Percentiles rank a stretch among this genome's conserved stretches.
phyloP scores from a whole-genome alignment of 2,888 invertebrate species.

The Amiota communis region DNA sequence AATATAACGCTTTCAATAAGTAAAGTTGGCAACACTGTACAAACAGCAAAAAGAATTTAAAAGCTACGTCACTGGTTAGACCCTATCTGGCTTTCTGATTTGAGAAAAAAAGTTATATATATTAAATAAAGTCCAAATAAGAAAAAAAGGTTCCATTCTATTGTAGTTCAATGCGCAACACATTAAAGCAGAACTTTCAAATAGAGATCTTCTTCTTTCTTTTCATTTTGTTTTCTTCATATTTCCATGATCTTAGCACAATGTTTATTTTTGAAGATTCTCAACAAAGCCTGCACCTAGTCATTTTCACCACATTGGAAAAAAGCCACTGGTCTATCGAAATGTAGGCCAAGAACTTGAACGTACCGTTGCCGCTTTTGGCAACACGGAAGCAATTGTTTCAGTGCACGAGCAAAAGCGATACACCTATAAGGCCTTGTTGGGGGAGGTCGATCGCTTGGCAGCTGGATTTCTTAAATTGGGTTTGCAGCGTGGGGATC shows the following conservation, averaged over 20 bases:
- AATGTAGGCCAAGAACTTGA: conserved; percentile 78
- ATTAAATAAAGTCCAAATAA: too few relatives aligned
- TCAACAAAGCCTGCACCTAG: conserved; percentile 67
- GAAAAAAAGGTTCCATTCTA: too few relatives aligned
- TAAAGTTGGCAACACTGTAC: too few relatives aligned
- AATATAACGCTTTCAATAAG: too few relatives aligned
- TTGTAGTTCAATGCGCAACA: too few relatives aligned
- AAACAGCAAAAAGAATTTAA: too few relatives aligned
- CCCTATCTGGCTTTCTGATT: too few relatives aligned
- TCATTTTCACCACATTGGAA: conserved; percentile 75
- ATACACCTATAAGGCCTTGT: conserved; percentile 75
- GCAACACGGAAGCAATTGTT: conserved; percentile 76
- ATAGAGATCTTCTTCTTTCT: neutral
- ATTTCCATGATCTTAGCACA: neutral
- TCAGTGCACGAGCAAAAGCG: conserved; percentile 75
- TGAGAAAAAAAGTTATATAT: too few relatives aligned
- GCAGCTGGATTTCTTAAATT: conserved; percentile 82
- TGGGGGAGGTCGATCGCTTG: conserved; percentile 77
- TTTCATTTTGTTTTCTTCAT: neutral
- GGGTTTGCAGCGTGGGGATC: conserved; percentile 82
- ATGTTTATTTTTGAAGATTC: conserved; percentile 33
- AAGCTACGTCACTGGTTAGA: too few relatives aligned
- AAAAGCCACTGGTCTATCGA: conserved; percentile 74
- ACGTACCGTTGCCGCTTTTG: conserved; percentile 74
- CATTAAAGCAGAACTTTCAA: too few relatives aligned